phyloP scores from a whole-genome alignment of 1,140 invertebrate species.

The Rhopalosiphum maidis region DNA sequence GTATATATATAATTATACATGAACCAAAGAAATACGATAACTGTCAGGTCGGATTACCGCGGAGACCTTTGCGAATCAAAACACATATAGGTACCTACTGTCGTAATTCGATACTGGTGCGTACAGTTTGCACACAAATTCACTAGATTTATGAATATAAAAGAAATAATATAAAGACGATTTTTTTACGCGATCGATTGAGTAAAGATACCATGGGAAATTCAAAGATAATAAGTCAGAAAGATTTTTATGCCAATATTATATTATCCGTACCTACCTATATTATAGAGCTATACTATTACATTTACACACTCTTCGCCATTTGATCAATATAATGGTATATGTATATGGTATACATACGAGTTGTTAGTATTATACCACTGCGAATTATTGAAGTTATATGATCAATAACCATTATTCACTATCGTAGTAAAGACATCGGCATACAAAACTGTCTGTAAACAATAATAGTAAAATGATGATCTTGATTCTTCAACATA shows the following conservation, averaged over 20 bases:
- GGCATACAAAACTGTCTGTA: background rate
- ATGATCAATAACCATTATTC: background rate
- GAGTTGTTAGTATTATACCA: background rate
- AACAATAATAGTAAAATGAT: background rate
- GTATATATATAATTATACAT: background rate
- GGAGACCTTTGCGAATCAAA: conserved; percentile 52
- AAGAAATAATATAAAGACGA: background rate
- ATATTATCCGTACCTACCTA: background rate
- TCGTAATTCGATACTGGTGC: conserved; percentile 35
- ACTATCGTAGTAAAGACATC: background rate
- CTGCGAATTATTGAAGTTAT: background rate
- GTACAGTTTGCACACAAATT: conserved; percentile 45
- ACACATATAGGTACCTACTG: conserved; percentile 28
- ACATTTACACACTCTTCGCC: background rate
- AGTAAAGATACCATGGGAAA: conserved; percentile 41
- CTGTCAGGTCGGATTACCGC: conserved; percentile 55
- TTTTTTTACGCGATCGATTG: conserved; percentile 17
- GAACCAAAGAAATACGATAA: conserved; percentile 55
- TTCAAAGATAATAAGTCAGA: conserved; percentile 44
- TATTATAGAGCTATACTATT: background rate
- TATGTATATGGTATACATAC: background rate
- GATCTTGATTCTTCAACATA: background rate
- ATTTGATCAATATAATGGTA: background rate
- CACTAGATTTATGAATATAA: background rate
- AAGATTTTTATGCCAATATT: conserved; percentile 14